Evolutionary conservation across 2,888 invertebrate species (phyloP), one percentile per base, ranked within the genome.

Genomic region (Oconnorella tubifera): DNA sequence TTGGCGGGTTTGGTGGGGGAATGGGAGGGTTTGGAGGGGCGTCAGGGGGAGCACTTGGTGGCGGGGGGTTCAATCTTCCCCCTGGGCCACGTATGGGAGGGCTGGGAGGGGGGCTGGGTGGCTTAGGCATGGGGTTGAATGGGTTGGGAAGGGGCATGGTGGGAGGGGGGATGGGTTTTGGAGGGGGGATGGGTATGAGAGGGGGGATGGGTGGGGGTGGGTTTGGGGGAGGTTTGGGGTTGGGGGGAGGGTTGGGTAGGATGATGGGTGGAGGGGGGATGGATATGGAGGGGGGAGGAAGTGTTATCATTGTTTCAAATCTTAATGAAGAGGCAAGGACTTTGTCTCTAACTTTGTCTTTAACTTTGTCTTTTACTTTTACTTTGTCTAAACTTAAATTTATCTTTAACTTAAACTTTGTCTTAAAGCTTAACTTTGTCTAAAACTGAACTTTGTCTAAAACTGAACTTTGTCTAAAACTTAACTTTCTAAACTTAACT

Each of bases 301-400:
- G 28, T 19, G 66, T 66, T 27, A 50, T 66, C 31, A 66, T 66
- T 33, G 62, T 66, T 10, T 66, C 66, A 4, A 66, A 66, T 31
- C 66, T 66, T 56, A 55, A 62, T 27, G 66, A 66, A 59, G 66
- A 66, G 62, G 66, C 63, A 50, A 29, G 23, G n/a, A 25, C n/a
- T 53, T 51, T 40, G 40, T 19, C 19, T 40, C 19, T 14, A 14
- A 40, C 40, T n/a, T n/a, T n/a, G n/a, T n/a, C n/a, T n/a, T n/a
- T n/a, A n/a, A n/a, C n/a, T n/a, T n/a, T n/a, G n/a, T n/a, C n/a
- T n/a, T n/a, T n/a, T n/a, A n/a, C n/a, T n/a, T n/a, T n/a, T n/a
- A n/a, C n/a, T n/a, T n/a, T n/a, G n/a, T n/a, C n/a, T n/a, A n/a
- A n/a, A n/a, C n/a, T n/a, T n/a, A n/a, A n/a, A n/a, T n/a, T n/a